phyloP scores from a whole-genome alignment of 1,140 invertebrate species.

The Tenebrio molitor region DNA sequence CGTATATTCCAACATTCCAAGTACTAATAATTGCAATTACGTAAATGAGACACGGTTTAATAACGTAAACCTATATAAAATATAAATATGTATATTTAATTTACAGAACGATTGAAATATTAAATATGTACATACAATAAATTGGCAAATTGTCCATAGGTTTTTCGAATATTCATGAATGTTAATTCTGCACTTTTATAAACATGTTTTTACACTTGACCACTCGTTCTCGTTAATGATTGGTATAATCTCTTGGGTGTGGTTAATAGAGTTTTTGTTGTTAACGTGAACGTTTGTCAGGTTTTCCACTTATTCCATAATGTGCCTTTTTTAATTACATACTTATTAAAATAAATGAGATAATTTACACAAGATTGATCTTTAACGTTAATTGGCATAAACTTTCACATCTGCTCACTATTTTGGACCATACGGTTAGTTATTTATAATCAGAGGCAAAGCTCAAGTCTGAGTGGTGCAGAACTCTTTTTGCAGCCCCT shows the following conservation, averaged over 20 bases:
- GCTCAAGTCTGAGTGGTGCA: not conserved
- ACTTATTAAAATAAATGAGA: conserved; percentile 44
- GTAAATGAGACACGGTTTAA: no score
- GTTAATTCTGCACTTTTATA: no score
- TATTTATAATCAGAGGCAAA: conserved; percentile 27
- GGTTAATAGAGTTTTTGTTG: not conserved
- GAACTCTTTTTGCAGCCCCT: not conserved
- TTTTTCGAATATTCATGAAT: no score
- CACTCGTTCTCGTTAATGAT: no score
- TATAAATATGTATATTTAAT: no score
- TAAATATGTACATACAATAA: no score
- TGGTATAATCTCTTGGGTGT: not conserved
- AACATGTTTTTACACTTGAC: no score
- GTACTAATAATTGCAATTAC: no score
- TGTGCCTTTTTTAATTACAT: conserved; percentile 28
- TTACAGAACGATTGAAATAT: no score
- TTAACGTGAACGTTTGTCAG: not conserved
- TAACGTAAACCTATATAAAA: no score
- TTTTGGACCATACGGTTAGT: conserved; percentile 21
- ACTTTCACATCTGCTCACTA: conserved; percentile 41
- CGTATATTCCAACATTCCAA: no score
- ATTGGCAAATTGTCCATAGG: no score
- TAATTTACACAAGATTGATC: conserved; percentile 42
- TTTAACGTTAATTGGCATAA: conserved; percentile 42
- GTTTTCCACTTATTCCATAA: not conserved